Evolutionary conservation across 2,797 vertebrate genomes (phyloP), one percentile per base, ranked within the genome.

Genomic region (Microcaecilia unicolor): DNA sequence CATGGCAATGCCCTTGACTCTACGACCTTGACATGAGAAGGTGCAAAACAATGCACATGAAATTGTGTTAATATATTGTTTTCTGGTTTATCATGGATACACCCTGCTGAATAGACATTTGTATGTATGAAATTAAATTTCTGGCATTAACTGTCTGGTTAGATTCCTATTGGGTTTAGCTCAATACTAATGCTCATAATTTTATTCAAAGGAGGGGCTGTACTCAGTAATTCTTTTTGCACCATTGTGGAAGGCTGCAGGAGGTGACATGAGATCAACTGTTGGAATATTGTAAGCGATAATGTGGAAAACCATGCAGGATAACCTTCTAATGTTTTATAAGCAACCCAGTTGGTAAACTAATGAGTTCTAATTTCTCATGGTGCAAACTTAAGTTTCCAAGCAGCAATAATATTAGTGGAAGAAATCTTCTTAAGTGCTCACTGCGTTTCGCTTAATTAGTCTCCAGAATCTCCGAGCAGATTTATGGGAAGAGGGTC

Each of bases 371-470:
- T 25, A 2, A 25, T 38, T 31, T 41, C 46, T 19, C 37, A 17
- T 41, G 11, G 22, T 1, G 16, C 35, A 9, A 15, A 31, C 6
- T 19, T 34, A 41, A 39, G 4, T n/a, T 24, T 20, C 16, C 7
- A 25, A n/a, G n/a, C n/a, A 5, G 1, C 4, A 4, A 1, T 0
- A 7, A 5, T 0, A 1, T 0, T 34, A 2, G 11, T 2, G 26
- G 20, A 7, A 30, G 34, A 0, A 3, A 9, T 5, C 20, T 15
- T 30, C 10, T 6, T 0, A 0, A 14, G 12, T 1, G 8, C 11
- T 49, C 16, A 18, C n/a, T n/a, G 16, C 2, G 1, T 3, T 22
- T n/a, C 22, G 16, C 6, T 8, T 8, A 12, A 1, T 9, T 1
- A 3, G 9, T 29, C 26, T 15, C 1, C 1, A 22, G 12, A 3